These are phyloP conservation scores for Heliconius ethilla DNA, from an alignment of 2,888 invertebrate species.

Conservation along the genomic window DNA sequence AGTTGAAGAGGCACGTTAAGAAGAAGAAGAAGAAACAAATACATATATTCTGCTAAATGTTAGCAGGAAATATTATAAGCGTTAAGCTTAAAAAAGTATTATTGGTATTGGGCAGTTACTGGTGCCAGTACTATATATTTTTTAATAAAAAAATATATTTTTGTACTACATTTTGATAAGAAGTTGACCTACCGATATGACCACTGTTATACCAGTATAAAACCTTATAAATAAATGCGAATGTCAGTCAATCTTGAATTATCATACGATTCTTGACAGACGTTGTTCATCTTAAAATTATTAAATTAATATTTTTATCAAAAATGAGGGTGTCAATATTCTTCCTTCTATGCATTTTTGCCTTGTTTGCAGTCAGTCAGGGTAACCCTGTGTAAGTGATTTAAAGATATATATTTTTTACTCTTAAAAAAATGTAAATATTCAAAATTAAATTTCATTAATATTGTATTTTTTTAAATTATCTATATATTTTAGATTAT, in stretches of 20 bases:
- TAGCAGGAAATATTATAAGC: too few species aligned
- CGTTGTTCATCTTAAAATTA: not conserved
- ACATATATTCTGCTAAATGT: too few species aligned
- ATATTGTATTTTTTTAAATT: too few species aligned
- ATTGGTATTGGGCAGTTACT: too few species aligned
- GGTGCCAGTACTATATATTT: too few species aligned
- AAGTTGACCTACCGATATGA: not conserved
- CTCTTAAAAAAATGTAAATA: too few species aligned
- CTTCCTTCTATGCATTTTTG: not conserved
- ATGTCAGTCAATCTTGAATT: not conserved
- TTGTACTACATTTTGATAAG: constrained; percentile 1
- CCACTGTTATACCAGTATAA: not conserved
- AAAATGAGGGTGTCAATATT: constrained; percentile 1
- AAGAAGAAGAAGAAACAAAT: too few species aligned
- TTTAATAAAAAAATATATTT: not conserved
- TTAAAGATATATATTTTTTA: not conserved
- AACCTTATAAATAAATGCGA: not conserved
- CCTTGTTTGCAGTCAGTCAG: not conserved
- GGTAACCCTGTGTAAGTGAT: constrained; percentile 11
- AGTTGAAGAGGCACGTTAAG: too few species aligned
- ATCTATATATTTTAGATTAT: too few species aligned
- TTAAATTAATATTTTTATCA: not conserved
- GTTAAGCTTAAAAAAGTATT: too few species aligned
- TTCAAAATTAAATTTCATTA: too few species aligned
- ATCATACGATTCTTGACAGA: not conserved